Base-by-base conservation (phyloP, 2,113 vertebrate species). In the Tylochromis polylepis region DNA sequence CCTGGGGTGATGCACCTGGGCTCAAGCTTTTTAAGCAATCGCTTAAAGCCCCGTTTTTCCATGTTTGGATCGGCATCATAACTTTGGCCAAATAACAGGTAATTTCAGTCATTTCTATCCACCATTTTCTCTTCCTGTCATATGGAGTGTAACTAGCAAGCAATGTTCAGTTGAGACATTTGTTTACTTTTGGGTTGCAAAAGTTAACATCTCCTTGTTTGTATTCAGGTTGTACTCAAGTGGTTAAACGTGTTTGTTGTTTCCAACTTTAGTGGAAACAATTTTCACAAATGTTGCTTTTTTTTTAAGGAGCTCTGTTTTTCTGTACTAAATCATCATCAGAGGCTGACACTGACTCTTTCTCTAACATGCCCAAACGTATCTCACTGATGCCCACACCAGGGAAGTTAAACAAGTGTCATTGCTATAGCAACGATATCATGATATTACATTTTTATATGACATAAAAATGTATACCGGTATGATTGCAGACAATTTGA, bases 1-100 rank as follows among this genome's bases (percentile, higher is more conserved):
- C 2, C 0, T 70, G 65, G 3, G 2, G 0, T 43, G 65, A 24
- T 15, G n/a, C 5, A 43, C 3, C 36, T 41, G 34, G 34, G 20
- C 34, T 67, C 0, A 11, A 8, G 20, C 36, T 67, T 14, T 65
- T 67, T 67, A 41, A 67, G 34, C 62, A 67, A 11, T 67, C 2
- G 34, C 20, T 65, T 38, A 38, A 22, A 34, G 60, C 34, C 60
- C 38, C 38, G 38, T 34, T 41, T 62, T 5, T 3, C 43, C 14
- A 38, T 67, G 34, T 67, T 67, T 41, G 6, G 34, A 38, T 6
- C 38, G 62, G 34, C 20, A 67, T 67, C 62, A 41, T 0, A 67
- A 38, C 20, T 67, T 36, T 14, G 11, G 3, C 20, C 62, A 38
- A 41, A 5, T 67, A 41, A 67, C 11, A 67, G 20, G 11, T 41